Evolutionary conservation across 1,140 invertebrate species (phyloP).

Genomic region (Zaprionus kolodkinae): DNA sequence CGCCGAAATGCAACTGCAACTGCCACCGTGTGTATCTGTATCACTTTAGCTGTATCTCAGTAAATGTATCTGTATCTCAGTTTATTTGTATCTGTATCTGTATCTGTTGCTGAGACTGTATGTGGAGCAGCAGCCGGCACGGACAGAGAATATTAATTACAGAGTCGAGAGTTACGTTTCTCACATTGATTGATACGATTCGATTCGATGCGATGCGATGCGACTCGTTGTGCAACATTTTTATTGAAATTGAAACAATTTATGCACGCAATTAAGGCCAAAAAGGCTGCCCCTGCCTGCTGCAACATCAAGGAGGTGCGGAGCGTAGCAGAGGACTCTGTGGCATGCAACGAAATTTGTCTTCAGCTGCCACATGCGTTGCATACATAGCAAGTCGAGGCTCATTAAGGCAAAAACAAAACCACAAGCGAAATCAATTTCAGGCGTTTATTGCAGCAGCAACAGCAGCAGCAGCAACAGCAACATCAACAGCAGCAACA

Average conservation of each 20-base stretch:
- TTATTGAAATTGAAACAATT: conserved; percentile 81
- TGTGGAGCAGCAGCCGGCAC: conserved; percentile 26
- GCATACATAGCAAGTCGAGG: conserved; percentile 45
- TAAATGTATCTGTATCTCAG: conserved; percentile 14
- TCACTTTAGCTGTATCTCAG: too few relatives aligned
- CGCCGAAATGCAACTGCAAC: conserved; percentile 27
- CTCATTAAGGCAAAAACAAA: conserved; percentile 42
- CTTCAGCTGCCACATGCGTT: conserved; percentile 64
- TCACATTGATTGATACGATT: conserved; percentile 47
- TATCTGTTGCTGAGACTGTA: conserved; percentile 32
- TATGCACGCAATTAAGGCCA: conserved; percentile 78
- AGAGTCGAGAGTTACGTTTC: conserved; percentile 18
- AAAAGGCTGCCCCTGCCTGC: conserved; percentile 34
- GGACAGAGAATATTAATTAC: conserved; percentile 77
- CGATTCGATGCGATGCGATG: neutral
- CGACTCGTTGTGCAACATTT: conserved; percentile 65
- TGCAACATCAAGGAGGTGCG: conserved; percentile 24
- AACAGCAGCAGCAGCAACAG: conserved; percentile 11
- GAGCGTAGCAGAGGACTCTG: conserved; percentile 55
- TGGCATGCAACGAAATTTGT: conserved; percentile 80
- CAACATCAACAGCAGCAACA: conserved; percentile 23
- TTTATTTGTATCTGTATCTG: conserved; percentile 22
- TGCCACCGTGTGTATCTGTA: conserved; percentile 8
- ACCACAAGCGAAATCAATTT: conserved; percentile 36
- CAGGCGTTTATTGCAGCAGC: conserved; percentile 51